phyloP scores from a whole-genome alignment of 2,113 vertebrate genomes.

The Dicerorhinus sumatrensis region DNA sequence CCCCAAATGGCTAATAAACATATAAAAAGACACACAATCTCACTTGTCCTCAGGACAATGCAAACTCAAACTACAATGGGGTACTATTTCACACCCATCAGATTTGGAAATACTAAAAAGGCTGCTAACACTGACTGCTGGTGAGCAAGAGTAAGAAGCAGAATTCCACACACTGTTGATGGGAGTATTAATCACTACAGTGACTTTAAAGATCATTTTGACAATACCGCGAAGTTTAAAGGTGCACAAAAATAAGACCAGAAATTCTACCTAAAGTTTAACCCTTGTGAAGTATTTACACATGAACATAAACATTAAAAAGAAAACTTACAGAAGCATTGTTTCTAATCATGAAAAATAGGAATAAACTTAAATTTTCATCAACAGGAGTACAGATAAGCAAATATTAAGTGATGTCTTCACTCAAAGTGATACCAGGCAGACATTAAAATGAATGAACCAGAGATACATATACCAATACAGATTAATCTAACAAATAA shows the following conservation, averaged over 20 bases:
- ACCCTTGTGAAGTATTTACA: not conserved
- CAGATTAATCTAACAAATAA: not conserved
- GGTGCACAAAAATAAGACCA: not conserved
- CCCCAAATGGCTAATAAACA: not conserved
- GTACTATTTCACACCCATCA: not conserved
- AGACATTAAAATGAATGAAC: not conserved
- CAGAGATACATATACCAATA: not conserved
- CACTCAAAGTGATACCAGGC: not conserved
- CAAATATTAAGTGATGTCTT: not conserved
- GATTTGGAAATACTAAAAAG: not conserved
- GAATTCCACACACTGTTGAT: not conserved
- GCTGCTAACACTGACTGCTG: not conserved
- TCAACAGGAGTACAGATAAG: not conserved
- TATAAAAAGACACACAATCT: not conserved
- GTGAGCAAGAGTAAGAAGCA: not conserved
- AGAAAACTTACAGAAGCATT: not conserved
- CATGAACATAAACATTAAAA: not conserved
- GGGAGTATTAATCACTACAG: not conserved
- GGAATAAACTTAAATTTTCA: slow-evolving; percentile 24
- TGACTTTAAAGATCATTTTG: not conserved
- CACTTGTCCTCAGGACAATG: not conserved
- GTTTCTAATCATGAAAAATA: not conserved
- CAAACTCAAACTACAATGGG: not conserved
- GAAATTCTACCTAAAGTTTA: not conserved
- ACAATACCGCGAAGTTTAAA: not conserved